Conservation (phyloP, 2,113 vertebrate species). For the Acrocephalus arundinaceus region DNA sequence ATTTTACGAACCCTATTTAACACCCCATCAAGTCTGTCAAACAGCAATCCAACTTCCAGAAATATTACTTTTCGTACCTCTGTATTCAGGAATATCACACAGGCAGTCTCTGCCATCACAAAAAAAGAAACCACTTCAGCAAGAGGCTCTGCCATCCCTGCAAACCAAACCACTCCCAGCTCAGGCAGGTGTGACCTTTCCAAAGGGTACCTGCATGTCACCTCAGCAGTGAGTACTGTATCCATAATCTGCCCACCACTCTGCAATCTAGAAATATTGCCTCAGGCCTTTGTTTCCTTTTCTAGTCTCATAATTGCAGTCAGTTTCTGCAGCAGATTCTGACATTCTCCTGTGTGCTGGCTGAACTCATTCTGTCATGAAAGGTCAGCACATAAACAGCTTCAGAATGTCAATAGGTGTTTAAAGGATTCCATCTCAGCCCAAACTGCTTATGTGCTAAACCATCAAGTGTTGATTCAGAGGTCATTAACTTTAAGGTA, state of each 20-base stretch:
- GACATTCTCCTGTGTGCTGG: background rate
- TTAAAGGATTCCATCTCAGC: conserved; percentile 34
- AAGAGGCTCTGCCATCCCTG: background rate
- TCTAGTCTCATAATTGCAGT: conserved; percentile 5
- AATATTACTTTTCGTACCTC: rapidly evolving
- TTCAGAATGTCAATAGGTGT: conserved; percentile 51
- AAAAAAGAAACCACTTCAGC: background rate
- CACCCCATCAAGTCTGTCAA: background rate
- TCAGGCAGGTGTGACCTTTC: background rate
- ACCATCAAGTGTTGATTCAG: conserved; percentile 7
- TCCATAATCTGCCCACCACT: background rate
- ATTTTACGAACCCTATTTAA: background rate
- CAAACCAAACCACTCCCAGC: background rate
- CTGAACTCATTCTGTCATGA: conserved; percentile 57
- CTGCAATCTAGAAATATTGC: background rate
- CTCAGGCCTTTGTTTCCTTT: background rate
- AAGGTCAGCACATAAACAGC: conserved; percentile 51
- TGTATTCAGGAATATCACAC: background rate
- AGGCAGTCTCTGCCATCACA: background rate
- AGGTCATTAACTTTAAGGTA: background rate
- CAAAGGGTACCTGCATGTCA: background rate
- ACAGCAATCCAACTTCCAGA: background rate
- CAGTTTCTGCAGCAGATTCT: background rate
- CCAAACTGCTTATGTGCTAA: background rate
- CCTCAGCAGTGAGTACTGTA: background rate